Evolutionary conservation across 2,888 invertebrate genomes (phyloP).

Genomic region (Orchesella flavescens): DNA sequence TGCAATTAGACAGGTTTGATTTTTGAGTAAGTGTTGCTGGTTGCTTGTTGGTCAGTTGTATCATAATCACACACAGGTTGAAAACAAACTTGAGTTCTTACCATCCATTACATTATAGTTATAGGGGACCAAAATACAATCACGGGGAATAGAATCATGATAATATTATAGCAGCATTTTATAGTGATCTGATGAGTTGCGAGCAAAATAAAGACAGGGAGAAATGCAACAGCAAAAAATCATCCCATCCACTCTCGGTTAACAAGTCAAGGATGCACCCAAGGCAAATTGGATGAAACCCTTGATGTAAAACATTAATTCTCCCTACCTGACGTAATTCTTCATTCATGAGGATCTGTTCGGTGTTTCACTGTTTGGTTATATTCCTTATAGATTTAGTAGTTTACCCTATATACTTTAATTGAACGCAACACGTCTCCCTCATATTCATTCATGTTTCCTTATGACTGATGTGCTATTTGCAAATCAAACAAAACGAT

Average conservation of each 20-base stretch:
- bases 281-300: conserved; percentile 8
- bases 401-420: no score
- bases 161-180: no score
- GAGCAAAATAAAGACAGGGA: not conserved
- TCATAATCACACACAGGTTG: not conserved
- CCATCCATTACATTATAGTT: no score
- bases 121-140: no score
- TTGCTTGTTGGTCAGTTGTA: not conserved
- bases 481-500: no score
- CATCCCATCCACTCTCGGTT: conserved; percentile 24
- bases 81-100: no score
- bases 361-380: no score
- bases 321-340: conserved; percentile 15
- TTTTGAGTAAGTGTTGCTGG: not conserved
- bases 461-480: no score
- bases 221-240: not conserved
- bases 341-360: not conserved
- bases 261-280: conserved; percentile 37
- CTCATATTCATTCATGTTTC: no score
- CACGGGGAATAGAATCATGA: no score
- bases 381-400: no score
- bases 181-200: not conserved
- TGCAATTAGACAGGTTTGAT: conserved; percentile 28
- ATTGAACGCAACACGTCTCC: no score
- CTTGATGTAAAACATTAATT: not conserved